phyloP scores from a whole-genome alignment of 2,113 vertebrate genomes.

The Lonchura striata region DNA sequence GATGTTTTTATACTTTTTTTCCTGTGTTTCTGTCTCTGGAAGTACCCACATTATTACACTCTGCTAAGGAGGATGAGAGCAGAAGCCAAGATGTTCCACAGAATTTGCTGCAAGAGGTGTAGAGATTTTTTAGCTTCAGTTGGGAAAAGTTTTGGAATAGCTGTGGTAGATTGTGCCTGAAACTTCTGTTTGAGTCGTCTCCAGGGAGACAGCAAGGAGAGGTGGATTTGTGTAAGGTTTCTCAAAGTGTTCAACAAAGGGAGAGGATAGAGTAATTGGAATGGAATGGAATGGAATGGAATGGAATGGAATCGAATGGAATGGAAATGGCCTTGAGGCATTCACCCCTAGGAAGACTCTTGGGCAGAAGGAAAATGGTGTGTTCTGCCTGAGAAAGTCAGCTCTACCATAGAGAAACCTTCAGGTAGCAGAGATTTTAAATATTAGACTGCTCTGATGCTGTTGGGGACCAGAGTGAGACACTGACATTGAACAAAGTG shows the following conservation, averaged over 20 bases:
- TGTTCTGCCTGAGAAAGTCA: background rate
- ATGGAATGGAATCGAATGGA: background rate
- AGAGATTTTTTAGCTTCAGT: background rate
- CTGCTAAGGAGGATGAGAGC: background rate
- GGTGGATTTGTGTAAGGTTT: background rate
- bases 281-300: background rate
- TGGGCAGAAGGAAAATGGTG: background rate
- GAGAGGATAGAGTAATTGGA: background rate
- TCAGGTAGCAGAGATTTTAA: background rate
- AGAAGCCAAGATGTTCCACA: background rate
- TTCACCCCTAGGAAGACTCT: background rate
- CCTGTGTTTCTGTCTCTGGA: background rate
- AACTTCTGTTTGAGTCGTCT: background rate
- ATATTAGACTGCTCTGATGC: background rate
- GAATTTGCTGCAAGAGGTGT: background rate
- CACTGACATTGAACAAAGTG: background rate
- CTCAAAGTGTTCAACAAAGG: background rate
- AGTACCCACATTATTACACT: fast-evolving
- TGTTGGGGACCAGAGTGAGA: background rate
- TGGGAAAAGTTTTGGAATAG: background rate
- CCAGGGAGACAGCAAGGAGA: background rate
- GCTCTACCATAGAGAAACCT: background rate
- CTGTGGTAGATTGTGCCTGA: background rate
- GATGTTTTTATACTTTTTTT: background rate
- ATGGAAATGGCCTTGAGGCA: background rate